phyloP scores from a whole-genome alignment of 2,888 invertebrate genomes.

The Tetheella fluctuosa region DNA sequence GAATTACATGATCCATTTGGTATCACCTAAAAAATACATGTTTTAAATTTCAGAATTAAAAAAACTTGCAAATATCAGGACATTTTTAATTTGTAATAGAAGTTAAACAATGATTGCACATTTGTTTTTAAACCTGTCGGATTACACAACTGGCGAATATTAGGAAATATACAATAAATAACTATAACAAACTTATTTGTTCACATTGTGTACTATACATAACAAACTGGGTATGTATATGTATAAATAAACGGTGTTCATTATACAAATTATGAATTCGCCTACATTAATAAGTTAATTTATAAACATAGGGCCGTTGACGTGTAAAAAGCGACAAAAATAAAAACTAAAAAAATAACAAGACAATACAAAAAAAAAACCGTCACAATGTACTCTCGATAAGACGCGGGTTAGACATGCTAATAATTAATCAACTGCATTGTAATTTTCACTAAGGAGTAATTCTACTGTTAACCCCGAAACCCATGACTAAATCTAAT shows the following conservation, averaged over 20 bases:
- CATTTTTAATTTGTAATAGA: background rate
- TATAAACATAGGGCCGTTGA: conserved; percentile 4
- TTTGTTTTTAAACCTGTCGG: background rate
- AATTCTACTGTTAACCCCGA: conserved; percentile 39
- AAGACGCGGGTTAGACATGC: conserved; percentile 11
- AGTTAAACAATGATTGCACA: background rate
- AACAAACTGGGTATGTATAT: conserved; percentile 4
- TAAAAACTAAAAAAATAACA: conserved; percentile 20
- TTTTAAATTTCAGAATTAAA: background rate
- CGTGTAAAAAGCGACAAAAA: conserved; percentile 15
- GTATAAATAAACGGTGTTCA: background rate
- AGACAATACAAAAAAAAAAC: conserved; percentile 27
- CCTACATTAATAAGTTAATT: conserved; percentile 8
- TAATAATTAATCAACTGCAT: conserved; percentile 22
- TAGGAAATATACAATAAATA: conserved; percentile 5
- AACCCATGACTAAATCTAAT: conserved; percentile 41
- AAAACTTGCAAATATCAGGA: background rate
- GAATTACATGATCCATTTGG: background rate
- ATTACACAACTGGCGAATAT: conserved; percentile 3
- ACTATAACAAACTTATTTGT: conserved; percentile 8
- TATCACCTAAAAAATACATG: background rate
- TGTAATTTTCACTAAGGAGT: conserved; percentile 25
- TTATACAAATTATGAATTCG: conserved; percentile 1
- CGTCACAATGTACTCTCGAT: conserved; percentile 35
- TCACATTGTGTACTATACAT: background rate